Evolutionary conservation across 1,140 invertebrate species (phyloP), one percentile per base, ranked within the genome.

Genomic region (Papilio glaucus): DNA sequence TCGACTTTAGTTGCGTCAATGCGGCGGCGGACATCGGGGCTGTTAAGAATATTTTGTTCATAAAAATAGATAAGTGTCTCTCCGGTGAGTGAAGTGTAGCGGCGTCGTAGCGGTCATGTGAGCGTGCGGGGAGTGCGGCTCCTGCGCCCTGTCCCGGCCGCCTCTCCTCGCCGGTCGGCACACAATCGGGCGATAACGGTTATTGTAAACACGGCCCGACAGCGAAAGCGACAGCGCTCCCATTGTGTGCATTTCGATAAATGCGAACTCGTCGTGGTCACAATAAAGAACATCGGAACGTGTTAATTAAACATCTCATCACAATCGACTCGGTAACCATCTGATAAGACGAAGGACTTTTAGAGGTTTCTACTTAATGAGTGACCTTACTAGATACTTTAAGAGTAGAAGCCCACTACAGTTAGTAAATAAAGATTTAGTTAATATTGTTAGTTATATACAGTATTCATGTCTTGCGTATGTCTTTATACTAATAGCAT

Each of bases 51-150:
- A n/a, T n/a, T n/a, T 78, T 65, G 49, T 74, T 68, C 77, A 77
- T 86, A 85, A 87, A 90, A 89, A 90, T 91, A 90, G 85, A 78
- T 39, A 72, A 71, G 38, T 71, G 63, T 63, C 74, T 72, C 71
- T 45, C 71, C 63, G 71, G 70, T 72, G 72, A 65, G 75, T 74
- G 72, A 75, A 65, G 75, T 75, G 77, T 78, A 74, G 72, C 21
- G 79, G 71, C 78, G 79, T 79, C 82, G 83, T 84, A 81, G 76
- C 76, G 83, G 79, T 88, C 83, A 87, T 89, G 85, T 89, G 87
- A 84, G 81, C 70, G 78, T 71, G 78, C 78, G 76, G 74, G 49
- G 81, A 49, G 45, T 49, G 73, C 75, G 76, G 81, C 85, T 77
- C 75, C 83, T 83, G 87, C 84, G 45, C 77, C 80, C 72, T 74